These are phyloP conservation scores for Ericerus pela DNA, from an alignment of 1,140 invertebrate species.

Conservation along the genomic window DNA sequence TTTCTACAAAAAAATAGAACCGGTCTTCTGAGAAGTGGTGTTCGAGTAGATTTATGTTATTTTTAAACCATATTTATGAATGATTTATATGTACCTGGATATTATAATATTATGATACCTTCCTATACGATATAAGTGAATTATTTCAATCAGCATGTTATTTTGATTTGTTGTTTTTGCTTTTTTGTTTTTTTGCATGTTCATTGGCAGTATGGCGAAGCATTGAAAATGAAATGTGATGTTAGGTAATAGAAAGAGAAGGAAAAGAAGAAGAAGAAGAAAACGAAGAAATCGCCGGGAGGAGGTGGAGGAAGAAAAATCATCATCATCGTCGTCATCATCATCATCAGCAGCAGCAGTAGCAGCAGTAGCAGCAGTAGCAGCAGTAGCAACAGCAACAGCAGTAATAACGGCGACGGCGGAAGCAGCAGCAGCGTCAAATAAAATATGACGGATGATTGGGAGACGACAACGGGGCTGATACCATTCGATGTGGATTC, in stretches of 20 bases:
- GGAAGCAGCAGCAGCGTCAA: neutral
- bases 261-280: constrained; percentile 9
- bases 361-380: neutral
- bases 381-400: too few species aligned
- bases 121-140: too few species aligned
- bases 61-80: too few species aligned
- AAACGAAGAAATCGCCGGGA: constrained; percentile 12
- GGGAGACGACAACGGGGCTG: neutral
- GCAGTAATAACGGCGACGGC: neutral
- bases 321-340: constrained; percentile 11
- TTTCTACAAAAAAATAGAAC: too few species aligned
- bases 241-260: constrained; percentile 9
- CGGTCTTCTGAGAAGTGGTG: too few species aligned
- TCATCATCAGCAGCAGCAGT: too few species aligned
- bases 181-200: too few species aligned
- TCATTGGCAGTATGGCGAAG: constrained; percentile 2
- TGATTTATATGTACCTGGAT: too few species aligned
- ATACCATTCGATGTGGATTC: neutral
- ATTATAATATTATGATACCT: too few species aligned
- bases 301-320: constrained; percentile 14
- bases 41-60: too few species aligned
- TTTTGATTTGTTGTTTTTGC: neutral
- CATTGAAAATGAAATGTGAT: constrained; percentile 10
- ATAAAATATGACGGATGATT: constrained; percentile 9
- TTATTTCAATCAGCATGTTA: too few species aligned